Percentiles rank a stretch among this genome's conserved stretches.
phyloP scores from a whole-genome alignment of 2,888 invertebrate species.

The Resseliella maxima region DNA sequence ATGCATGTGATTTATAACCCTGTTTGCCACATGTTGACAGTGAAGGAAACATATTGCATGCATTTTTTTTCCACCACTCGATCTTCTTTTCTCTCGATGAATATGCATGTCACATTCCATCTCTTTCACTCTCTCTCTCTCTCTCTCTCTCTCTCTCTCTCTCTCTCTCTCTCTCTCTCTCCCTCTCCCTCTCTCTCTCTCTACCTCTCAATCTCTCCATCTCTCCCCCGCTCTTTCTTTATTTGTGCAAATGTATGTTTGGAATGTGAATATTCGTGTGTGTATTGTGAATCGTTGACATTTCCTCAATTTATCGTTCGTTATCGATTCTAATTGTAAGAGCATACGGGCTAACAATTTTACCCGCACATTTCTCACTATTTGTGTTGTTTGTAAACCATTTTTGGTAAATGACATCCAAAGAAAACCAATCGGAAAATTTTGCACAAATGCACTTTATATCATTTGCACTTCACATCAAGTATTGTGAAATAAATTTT shows the following conservation, averaged over 20 bases:
- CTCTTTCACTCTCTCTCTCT: too few species aligned
- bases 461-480: neutral
- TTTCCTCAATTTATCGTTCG: conserved; percentile 23
- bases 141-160: too few species aligned
- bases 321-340: neutral
- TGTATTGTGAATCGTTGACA: conserved; percentile 18
- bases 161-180: too few species aligned
- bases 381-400: neutral
- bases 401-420: neutral
- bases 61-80: neutral
- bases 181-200: too few species aligned
- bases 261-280: too few species aligned
- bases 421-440: neutral
- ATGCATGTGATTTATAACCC: conserved; percentile 8
- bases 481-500: neutral
- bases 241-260: too few species aligned
- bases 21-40: conserved; percentile 10
- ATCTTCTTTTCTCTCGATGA: too few species aligned
- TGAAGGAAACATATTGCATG: conserved; percentile 4
- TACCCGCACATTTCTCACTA: neutral
- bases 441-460: neutral
- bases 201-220: too few species aligned
- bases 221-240: neutral
- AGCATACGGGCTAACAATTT: neutral
- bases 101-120: too few species aligned